A percentile compares a stretch with the other conserved stretches of the same genome.
Evolutionary conservation across 2,113 vertebrate genomes (phyloP).

Genomic region (Chloropsis cyanopogon): DNA sequence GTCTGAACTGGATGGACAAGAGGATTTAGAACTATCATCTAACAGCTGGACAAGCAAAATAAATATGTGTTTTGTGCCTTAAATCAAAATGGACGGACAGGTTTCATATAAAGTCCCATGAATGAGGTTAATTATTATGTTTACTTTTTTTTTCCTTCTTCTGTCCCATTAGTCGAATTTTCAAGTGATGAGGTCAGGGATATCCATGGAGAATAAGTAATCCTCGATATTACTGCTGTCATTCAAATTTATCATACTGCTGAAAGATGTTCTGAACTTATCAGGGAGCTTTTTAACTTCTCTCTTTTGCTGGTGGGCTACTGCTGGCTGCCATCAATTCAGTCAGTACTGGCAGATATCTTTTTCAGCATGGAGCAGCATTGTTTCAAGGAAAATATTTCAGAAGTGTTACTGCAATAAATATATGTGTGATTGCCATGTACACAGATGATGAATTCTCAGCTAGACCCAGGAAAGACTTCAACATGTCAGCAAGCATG

Average conservation of each 20-base stretch:
- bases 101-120: slow-evolving; percentile 58
- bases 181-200: not conserved
- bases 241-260: slow-evolving; percentile 54
- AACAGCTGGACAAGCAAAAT: slow-evolving; percentile 79
- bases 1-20: slow-evolving; percentile 46
- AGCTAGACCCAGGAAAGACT: not conserved
- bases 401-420: not conserved
- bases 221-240: slow-evolving; percentile 55
- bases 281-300: not conserved
- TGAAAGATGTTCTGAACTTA: slow-evolving; percentile 6
- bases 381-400: slow-evolving; percentile 1
- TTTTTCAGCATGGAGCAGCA: not conserved
- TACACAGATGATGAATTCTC: not conserved
- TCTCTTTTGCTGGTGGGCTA: not conserved
- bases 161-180: slow-evolving; percentile 64
- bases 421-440: not conserved
- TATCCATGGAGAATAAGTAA: slow-evolving; percentile 51
- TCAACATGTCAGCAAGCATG: not conserved
- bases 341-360: not conserved
- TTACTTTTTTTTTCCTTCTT: slow-evolving; percentile 52
- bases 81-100: slow-evolving; percentile 49
- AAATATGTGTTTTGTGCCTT: slow-evolving; percentile 43
- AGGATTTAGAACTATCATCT: slow-evolving; percentile 63
- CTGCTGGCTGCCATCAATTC: not conserved
- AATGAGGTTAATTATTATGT: slow-evolving; percentile 61